These are phyloP conservation scores for Alces alces DNA, from an alignment of 2,113 vertebrate species.

Conservation along the genomic window DNA sequence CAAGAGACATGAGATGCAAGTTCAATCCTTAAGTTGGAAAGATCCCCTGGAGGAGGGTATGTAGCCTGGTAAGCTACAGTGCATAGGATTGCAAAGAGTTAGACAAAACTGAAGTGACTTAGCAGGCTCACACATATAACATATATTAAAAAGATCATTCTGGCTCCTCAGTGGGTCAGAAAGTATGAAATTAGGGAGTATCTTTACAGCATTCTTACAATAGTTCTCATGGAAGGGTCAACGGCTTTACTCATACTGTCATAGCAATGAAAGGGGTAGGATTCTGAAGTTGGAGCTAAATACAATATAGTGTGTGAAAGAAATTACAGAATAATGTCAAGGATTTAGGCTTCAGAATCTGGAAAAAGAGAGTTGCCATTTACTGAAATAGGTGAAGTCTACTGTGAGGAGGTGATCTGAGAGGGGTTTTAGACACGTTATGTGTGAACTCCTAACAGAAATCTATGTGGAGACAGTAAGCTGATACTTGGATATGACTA, in stretches of 20 bases:
- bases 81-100: not conserved
- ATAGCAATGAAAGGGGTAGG: not conserved
- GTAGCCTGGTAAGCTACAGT: not conserved
- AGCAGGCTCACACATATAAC: not conserved
- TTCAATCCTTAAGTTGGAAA: not conserved
- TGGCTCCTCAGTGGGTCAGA: not conserved
- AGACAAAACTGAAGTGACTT: not conserved
- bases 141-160: not conserved
- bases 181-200: not conserved
- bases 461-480: not conserved
- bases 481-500: not conserved
- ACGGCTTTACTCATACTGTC: not conserved
- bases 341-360: not conserved
- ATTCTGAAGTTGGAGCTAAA: not conserved
- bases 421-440: not conserved
- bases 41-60: not conserved
- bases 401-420: not conserved
- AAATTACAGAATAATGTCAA: not conserved
- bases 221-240: not conserved
- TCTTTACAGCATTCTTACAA: not conserved
- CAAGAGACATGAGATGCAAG: not conserved
- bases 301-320: not conserved
- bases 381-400: not conserved
- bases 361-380: not conserved
- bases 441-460: not conserved